phyloP scores from a whole-genome alignment of 2,797 vertebrate genomes.

The Coilia nasus region DNA sequence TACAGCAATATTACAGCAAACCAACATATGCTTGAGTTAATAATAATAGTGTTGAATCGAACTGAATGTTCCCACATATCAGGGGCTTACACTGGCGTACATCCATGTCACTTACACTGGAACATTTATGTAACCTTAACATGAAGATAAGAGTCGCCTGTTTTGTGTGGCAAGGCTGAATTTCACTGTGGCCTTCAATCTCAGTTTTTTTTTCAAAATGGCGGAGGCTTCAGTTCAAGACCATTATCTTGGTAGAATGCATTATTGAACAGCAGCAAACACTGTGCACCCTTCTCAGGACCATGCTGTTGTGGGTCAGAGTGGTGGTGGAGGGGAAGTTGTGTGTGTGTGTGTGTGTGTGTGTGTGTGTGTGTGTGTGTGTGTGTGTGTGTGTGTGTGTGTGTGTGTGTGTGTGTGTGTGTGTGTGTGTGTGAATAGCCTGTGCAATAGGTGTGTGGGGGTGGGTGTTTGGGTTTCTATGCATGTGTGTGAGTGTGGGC shows the following conservation, averaged over 20 bases:
- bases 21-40: not conserved
- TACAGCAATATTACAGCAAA: not conserved
- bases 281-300: not conserved
- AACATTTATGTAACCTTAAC: not conserved
- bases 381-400: not conserved
- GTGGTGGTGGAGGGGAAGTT: not conserved
- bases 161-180: not conserved
- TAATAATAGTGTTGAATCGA: not conserved
- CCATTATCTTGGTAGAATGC: conserved; percentile 39
- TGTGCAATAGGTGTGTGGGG: not conserved
- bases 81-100: not conserved
- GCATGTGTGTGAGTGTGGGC: not conserved
- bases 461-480: not conserved
- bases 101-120: not conserved
- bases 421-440: not conserved
- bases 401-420: not conserved
- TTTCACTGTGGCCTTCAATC: not conserved
- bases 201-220: conserved; percentile 44
- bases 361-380: not conserved
- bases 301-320: conserved; percentile 1
- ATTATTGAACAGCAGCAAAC: conserved; percentile 51
- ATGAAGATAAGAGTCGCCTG: not conserved
- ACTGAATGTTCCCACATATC: not conserved
- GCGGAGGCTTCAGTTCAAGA: conserved; percentile 38
- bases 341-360: not conserved